Conservation (phyloP, 2,888 invertebrate genomes). For the Drosophila affinis region DNA sequence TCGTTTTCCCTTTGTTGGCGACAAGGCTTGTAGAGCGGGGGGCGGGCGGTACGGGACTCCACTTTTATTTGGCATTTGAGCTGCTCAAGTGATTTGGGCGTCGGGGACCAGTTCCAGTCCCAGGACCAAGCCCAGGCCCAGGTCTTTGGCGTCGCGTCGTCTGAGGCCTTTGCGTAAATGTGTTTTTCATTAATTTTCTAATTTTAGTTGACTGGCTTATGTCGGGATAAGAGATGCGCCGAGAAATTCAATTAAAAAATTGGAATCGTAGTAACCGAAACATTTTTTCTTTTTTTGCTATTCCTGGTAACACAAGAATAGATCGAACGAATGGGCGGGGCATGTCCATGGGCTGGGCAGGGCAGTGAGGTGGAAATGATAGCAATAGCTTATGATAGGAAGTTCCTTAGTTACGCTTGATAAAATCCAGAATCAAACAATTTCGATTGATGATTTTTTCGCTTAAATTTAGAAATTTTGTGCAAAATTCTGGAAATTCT, state of each 20-base stretch:
- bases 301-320: slow-evolving; percentile 18
- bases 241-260: slow-evolving; percentile 70
- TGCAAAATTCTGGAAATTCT: too few species aligned
- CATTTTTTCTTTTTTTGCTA: slow-evolving; percentile 18
- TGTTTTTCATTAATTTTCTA: slow-evolving; percentile 66
- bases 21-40: neutral
- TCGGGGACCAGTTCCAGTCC: slow-evolving; percentile 2
- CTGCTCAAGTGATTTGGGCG: slow-evolving; percentile 65
- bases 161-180: slow-evolving; percentile 48
- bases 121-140: neutral
- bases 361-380: slow-evolving; percentile 24
- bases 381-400: neutral
- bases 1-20: slow-evolving; percentile 12
- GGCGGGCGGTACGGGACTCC: neutral
- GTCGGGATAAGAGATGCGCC: slow-evolving; percentile 40
- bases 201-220: slow-evolving; percentile 68
- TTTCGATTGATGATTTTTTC: too few species aligned
- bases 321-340: neutral
- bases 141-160: slow-evolving; percentile 6
- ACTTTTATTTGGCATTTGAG: slow-evolving; percentile 50
- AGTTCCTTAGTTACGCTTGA: neutral
- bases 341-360: neutral
- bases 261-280: slow-evolving; percentile 29
- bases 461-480: too few species aligned
- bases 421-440: too few species aligned